phyloP scores from a whole-genome alignment of 2,888 invertebrate species.

The Thelaira solivaga region DNA sequence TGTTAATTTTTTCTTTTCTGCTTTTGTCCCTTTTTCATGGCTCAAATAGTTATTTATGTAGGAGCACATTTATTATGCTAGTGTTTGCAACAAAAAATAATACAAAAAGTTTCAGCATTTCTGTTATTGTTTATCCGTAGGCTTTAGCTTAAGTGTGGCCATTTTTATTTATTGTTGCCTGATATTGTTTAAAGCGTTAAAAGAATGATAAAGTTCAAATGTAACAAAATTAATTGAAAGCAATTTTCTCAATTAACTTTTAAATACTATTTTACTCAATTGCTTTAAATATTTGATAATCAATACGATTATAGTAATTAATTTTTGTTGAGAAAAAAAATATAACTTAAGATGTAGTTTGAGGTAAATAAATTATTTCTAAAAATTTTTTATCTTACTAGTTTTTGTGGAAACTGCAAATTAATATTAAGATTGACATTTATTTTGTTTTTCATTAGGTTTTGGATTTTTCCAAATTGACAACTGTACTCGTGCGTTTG shows the following conservation, averaged over 20 bases:
- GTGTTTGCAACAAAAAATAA: slow-evolving; percentile 11
- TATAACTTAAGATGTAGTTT: no score
- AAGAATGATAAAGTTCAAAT: slow-evolving; percentile 41
- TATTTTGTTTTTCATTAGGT: no score
- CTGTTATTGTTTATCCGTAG: slow-evolving; percentile 47
- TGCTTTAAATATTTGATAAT: slow-evolving; percentile 28
- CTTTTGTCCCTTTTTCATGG: background rate
- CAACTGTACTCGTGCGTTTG: no score
- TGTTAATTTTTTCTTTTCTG: no score
- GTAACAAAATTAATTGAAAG: slow-evolving; percentile 35
- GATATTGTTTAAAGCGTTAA: slow-evolving; percentile 36
- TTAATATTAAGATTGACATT: no score
- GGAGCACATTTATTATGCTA: slow-evolving; percentile 20
- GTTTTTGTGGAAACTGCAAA: no score
- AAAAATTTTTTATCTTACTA: no score
- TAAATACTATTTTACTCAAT: slow-evolving; percentile 7
- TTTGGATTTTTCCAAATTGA: no score
- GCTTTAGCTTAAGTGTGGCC: slow-evolving; percentile 48
- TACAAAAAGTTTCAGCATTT: slow-evolving; percentile 19
- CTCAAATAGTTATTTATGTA: background rate
- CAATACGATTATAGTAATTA: slow-evolving; percentile 5
- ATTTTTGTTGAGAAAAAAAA: no score
- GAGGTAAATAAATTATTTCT: no score
- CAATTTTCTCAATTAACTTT: slow-evolving; percentile 32
- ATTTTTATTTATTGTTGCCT: slow-evolving; percentile 42